Base-by-base conservation (phyloP, 2,797 vertebrate species). In the Centropyge bicolor region DNA sequence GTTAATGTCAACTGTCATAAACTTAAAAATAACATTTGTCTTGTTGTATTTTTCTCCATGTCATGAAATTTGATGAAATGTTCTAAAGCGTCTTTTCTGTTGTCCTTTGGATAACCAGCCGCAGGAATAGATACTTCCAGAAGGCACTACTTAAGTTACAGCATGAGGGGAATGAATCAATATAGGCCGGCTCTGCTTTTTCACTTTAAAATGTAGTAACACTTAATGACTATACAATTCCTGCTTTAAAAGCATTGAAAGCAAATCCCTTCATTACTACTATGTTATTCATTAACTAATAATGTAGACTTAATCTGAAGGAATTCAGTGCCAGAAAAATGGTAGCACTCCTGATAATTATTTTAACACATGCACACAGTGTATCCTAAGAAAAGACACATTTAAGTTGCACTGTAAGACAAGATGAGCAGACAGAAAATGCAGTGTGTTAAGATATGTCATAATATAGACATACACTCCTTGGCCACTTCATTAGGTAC, bases 11-110 rank as follows among this genome's bases (percentile, higher is more conserved):
- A 84, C 78, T 87, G 84, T 87, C 87, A 89, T 87, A 86, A 90
- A 85, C 56, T 80, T 80, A 85, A 88, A 87, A 86, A 91, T 87
- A 92, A 94, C 91, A 91, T 93, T 93, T 88, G 89, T 84, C 89
- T 79, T 74, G 66, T 87, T 81, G 68, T 88, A 87, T 92, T 93
- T 92, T 91, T 84, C 83, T 89, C 63, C 40, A 1, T 83, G 88
- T 90, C 88, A 84, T 86, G 78, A 91, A 82, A 89, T 90, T 80
- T 91, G 86, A 93, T 86, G 76, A 92, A 93, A 92, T 79, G 82
- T 85, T 89, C 78, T 85, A 45, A 78, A 81, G 84, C 84, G 70
- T 82, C 84, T 84, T 86, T 77, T 78, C 62, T 85, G 85, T 86
- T 91, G 85, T 90, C 78, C 77, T 83, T 84, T 83, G 85, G 80